Evolutionary conservation across 2,888 invertebrate genomes (phyloP).

Genomic region (Apoda limacodes): DNA sequence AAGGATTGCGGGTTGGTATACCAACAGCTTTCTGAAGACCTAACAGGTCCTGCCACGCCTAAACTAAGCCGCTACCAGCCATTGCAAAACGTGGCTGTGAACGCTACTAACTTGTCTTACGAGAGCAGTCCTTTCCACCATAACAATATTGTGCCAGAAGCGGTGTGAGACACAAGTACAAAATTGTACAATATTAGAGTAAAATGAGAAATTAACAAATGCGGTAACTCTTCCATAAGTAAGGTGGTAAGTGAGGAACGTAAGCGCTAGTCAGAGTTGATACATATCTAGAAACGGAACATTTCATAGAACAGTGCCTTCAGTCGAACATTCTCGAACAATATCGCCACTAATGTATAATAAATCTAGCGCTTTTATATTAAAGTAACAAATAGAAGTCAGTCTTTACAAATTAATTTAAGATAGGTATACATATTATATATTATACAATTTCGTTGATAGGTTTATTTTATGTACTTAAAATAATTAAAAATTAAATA

Average conservation of each 20-base stretch:
- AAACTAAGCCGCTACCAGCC: constrained; percentile 75
- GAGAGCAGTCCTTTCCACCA: constrained; percentile 74
- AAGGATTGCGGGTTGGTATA: constrained; percentile 82
- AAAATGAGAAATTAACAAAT: constrained; percentile 48
- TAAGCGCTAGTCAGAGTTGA: constrained; percentile 62
- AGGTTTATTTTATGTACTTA: constrained; percentile 70
- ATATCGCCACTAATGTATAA: constrained; percentile 40
- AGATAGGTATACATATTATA: constrained; percentile 70
- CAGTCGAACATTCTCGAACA: constrained; percentile 43
- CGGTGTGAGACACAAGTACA: constrained; percentile 56
- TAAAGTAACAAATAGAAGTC: constrained; percentile 63
- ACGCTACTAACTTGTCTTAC: constrained; percentile 64
- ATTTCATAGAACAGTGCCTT: constrained; percentile 45
- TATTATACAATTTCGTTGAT: constrained; percentile 69
- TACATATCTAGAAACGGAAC: constrained; percentile 34
- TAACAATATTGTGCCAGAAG: constrained; percentile 72
- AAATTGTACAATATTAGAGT: constrained; percentile 32
- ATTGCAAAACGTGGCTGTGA: constrained; percentile 58
- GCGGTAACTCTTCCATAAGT: constrained; percentile 51
- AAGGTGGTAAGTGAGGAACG: constrained; percentile 57
- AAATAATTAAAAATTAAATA: constrained; percentile 66
- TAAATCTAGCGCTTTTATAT: constrained; percentile 57
- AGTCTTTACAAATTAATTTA: constrained; percentile 63
- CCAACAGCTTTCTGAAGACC: constrained; percentile 82
- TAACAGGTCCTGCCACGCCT: constrained; percentile 76